Evolutionary conservation across 2,888 invertebrate genomes (phyloP).

Genomic region (Heliconius hortense): DNA sequence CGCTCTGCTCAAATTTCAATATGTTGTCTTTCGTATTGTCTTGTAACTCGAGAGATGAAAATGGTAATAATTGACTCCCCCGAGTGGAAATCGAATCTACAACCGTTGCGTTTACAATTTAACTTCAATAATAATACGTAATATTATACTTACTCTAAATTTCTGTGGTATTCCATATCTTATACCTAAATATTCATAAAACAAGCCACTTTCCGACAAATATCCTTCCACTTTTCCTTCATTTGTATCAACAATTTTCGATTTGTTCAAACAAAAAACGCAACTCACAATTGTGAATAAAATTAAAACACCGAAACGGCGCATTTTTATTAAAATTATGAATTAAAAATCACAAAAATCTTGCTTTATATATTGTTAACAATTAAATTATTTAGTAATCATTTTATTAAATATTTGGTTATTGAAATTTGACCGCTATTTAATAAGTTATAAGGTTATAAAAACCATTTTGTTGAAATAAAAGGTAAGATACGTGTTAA

Average conservation of each 20-base stretch:
- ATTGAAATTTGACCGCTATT: conserved; percentile 23
- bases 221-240: conserved; percentile 69
- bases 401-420: neutral
- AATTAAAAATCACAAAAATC: neutral
- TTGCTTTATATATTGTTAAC: conserved; percentile 33
- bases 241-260: conserved; percentile 60
- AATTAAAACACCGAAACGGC: conserved; percentile 44
- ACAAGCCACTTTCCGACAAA: conserved; percentile 59
- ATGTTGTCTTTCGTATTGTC: neutral
- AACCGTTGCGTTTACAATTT: neutral
- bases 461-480: neutral
- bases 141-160: conserved; percentile 61
- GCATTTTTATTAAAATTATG: conserved; percentile 36
- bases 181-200: conserved; percentile 70
- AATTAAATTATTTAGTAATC: conserved; percentile 15
- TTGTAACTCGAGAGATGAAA: neutral
- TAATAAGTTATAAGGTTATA: neutral
- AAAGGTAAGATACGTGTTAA: conserved; percentile 8
- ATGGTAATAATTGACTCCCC: neutral
- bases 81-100: neutral
- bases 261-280: conserved; percentile 51
- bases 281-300: conserved; percentile 49
- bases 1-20: neutral
- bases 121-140: neutral
- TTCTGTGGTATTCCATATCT: conserved; percentile 64